A percentile compares a stretch with the other conserved stretches of the same genome.
phyloP scores from a whole-genome alignment of 2,113 vertebrate species.

The Myxocyprinus asiaticus region DNA sequence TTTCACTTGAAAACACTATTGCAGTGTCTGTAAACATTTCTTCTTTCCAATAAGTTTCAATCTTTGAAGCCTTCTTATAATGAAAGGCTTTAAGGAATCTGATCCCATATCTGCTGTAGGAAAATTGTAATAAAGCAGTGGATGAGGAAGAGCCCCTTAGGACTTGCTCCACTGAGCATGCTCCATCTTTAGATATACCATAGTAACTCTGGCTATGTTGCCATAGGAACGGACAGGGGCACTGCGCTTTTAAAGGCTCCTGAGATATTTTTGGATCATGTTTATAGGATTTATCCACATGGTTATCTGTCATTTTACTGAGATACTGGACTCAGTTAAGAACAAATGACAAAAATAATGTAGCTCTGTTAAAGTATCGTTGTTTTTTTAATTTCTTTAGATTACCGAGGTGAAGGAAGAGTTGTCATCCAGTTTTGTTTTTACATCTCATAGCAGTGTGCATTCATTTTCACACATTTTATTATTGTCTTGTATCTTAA shows the following conservation, averaged over 20 bases:
- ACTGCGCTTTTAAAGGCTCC: not conserved
- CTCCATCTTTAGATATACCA: not conserved
- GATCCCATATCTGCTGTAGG: constrained; percentile 9
- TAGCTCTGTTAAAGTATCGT: not conserved
- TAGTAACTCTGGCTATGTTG: constrained; percentile 43
- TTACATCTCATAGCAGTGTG: not conserved
- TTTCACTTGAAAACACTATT: not conserved
- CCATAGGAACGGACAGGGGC: constrained; percentile 36
- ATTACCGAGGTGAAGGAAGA: too few species aligned
- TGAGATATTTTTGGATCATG: not conserved
- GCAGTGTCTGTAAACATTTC: not conserved
- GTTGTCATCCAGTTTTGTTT: too few species aligned
- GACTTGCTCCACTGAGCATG: not conserved
- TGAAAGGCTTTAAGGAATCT: not conserved
- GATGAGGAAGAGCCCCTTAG: not conserved
- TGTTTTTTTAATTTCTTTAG: too few species aligned
- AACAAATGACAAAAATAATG: not conserved
- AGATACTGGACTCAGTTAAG: too few species aligned
- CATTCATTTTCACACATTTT: not conserved
- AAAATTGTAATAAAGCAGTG: constrained; percentile 24
- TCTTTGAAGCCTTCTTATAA: too few species aligned
- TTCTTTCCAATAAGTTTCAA: not conserved
- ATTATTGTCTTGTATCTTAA: too few species aligned
- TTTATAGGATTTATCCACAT: not conserved
- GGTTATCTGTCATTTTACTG: not conserved